phyloP scores from a whole-genome alignment of 53 echinoderm and acorn worm species.

The Astropecten irregularis region DNA sequence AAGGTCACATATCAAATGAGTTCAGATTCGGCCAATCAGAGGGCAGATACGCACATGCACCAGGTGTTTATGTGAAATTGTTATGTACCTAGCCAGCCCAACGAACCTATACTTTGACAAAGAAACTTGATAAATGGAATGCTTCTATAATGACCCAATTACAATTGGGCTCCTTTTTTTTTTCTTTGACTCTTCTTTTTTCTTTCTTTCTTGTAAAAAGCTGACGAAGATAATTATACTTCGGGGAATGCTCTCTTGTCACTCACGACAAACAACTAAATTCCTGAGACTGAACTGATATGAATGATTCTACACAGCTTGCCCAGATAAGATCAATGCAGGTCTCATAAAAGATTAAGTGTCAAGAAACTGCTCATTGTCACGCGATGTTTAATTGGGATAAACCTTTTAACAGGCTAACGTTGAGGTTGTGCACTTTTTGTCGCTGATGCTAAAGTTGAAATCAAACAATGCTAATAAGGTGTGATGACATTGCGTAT shows the following conservation, averaged over 20 bases:
- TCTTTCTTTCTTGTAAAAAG: background rate
- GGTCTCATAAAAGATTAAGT: background rate
- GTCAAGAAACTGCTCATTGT: conserved; percentile 23
- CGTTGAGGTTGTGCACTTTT: too few relatives aligned
- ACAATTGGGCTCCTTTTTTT: background rate
- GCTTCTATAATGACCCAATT: background rate
- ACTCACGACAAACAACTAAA: background rate
- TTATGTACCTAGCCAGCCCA: background rate
- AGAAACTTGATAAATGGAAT: background rate
- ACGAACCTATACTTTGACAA: background rate
- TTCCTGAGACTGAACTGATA: too few relatives aligned
- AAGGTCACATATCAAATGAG: background rate
- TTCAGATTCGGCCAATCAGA: conserved; percentile 17
- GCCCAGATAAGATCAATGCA: background rate
- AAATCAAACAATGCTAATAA: too few relatives aligned
- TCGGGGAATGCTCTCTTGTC: background rate
- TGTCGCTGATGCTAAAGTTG: too few relatives aligned
- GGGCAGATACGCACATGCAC: too few relatives aligned
- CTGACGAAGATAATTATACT: background rate
- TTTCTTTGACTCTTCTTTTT: too few relatives aligned
- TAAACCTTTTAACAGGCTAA: conserved; percentile 1
- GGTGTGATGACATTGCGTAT: too few relatives aligned
- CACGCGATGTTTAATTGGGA: conserved; percentile 8
- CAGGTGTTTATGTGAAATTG: conserved; percentile 10
- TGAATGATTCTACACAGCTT: too few relatives aligned